Base-by-base conservation (phyloP, 2,888 invertebrate genomes). In the Papilio protenor region DNA sequence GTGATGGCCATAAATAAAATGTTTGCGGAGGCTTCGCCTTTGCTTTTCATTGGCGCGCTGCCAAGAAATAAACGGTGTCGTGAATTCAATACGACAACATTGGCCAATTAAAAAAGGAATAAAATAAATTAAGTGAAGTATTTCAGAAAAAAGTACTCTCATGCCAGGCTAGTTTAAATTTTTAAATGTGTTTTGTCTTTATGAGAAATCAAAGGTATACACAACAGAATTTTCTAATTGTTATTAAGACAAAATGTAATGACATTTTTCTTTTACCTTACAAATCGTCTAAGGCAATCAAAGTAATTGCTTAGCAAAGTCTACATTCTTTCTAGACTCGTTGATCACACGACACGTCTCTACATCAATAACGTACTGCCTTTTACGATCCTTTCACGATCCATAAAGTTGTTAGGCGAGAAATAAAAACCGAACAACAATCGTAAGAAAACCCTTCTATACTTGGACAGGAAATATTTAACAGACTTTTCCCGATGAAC, bases 21-120 rank as follows among this genome's bases (percentile, higher is more conserved):
- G 61, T 75, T 75, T 78, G 40, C n/a, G 75, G 21, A 71, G 77
- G 74, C 52, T 77, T 77, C 52, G 52, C 69, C 74, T 59, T 73
- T 66, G 57, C 64, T 59, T 77, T 72, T 57, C 21, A 27, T 70
- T 78, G 77, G 75, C 66, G 45, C 40, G 33, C 23, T 27, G 75
- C 77, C 77, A 78, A 75, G 55, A 72, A 70, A 75, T 21, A 73
- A 55, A 45, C 49, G 47, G 40, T n/a, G 52, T 27, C 71, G 45
- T 45, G 23, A 72, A 72, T 66, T 64, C 45, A 40, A 12, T 45
- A 45, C 11, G 52, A 40, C 27, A 66, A 66, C 66, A 70, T 57
- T 73, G n/a, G 40, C 11, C 66, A 71, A 75, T 61, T 70, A 45
- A 75, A 78, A 78, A 61, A 11, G 64, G 40, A 61, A 77, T 61